Base-by-base conservation (phyloP, 1,140 invertebrate genomes). In the Batillaria attramentaria region DNA sequence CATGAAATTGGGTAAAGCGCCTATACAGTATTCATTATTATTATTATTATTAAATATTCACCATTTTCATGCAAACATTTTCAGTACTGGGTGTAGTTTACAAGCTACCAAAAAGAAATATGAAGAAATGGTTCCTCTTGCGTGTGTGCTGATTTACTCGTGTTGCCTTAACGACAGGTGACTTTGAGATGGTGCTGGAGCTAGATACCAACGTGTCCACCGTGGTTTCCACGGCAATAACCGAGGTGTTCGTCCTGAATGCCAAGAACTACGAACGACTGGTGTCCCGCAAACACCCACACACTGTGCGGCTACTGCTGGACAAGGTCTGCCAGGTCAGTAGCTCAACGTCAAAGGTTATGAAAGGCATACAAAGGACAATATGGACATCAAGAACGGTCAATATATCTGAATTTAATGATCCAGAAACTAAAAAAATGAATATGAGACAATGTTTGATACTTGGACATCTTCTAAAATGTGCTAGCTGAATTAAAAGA, bases 201-300 rank as follows among this genome's bases (percentile, higher is more conserved):
- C 81, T 91, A 77, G 81, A 85, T 3, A 87, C 88, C 13, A 86
- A 82, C 57, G 79, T 85, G 39, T 81, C 82, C 70, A 88, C 86
- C 0, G 81, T 89, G 16, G 84, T 83, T 4, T 87, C 86, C 79
- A 87, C 84, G 5, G 84, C 87, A 37, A 83, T 85, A 62, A 88
- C 86, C 10, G 83, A 87, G 43, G 85, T 88, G 0, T 89, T 87
- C 82, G 80, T 87, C 35, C 79, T 91, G 16, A 87, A 89, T 79
- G 72, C 79, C 13, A 87, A 88, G 81, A 90, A 89, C 72, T 90
- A 87, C 74, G 90, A 91, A 28, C 78, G 89, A 28, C 74, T 91
- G 13, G 83, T 90, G 24, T 46, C 81, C 3, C 83, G 86, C 77
- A 86, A 86, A 81, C 87, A 90, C 46, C 72, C 82, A 37, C 82